A percentile compares a stretch with the other conserved stretches of the same genome.
Evolutionary conservation across 2,113 vertebrate species (phyloP).

Genomic region (Carassius gibelio): DNA sequence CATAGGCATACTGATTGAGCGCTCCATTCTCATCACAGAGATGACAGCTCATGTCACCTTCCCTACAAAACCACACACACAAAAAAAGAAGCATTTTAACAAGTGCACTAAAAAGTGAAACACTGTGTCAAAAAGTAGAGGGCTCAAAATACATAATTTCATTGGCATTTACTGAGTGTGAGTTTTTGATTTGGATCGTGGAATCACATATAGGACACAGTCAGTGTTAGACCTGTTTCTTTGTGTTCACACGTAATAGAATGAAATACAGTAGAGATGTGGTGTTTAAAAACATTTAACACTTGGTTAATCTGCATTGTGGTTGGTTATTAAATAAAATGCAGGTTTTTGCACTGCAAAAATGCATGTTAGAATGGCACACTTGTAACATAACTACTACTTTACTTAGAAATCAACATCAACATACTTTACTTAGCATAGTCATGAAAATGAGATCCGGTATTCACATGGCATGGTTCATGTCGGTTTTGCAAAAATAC

Average conservation of each 20-base stretch:
- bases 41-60: conserved; percentile 74
- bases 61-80: conserved; percentile 62
- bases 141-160: neutral
- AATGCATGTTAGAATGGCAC: too few species aligned
- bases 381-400: too few species aligned
- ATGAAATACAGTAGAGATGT: neutral
- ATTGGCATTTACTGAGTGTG: neutral
- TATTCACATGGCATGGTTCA: too few species aligned
- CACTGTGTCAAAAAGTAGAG: neutral
- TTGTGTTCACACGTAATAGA: neutral
- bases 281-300: neutral
- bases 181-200: neutral
- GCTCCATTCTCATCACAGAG: conserved; percentile 84
- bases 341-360: too few species aligned
- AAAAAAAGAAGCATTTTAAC: neutral
- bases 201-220: neutral
- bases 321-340: neutral
- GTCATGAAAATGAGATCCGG: too few species aligned
- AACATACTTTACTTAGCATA: too few species aligned
- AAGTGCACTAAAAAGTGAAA: neutral
- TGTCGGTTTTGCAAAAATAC: too few species aligned
- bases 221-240: neutral
- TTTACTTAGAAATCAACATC: too few species aligned
- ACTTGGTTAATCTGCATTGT: neutral
- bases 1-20: conserved; percentile 84